Evolutionary conservation across 2,888 invertebrate species (phyloP), one percentile per base, ranked within the genome.

Genomic region (Polyommatus icarus): DNA sequence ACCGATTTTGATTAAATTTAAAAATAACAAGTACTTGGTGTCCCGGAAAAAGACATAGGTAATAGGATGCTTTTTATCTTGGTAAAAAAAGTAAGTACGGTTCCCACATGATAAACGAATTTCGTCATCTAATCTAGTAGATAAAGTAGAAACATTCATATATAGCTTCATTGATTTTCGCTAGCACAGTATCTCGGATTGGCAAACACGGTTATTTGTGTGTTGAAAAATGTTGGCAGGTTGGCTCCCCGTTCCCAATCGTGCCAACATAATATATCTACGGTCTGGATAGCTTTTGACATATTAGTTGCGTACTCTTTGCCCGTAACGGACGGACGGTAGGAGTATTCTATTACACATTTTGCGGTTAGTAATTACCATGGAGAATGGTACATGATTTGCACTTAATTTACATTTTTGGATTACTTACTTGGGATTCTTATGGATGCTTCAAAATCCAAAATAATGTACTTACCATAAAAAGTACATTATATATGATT

Each of bases 251-350:
- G 5, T 67, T 67, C 6, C 67, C 32, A 67, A 32, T 32, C 6
- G 67, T 32, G 67, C 67, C 67, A 67, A 67, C 67, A 67, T 29
- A 67, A 67, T 29, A 67, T 29, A 67, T 67, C 67, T 32, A 67
- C 67, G 29, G 61, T 15, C 29, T 29, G 67, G 67, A 67, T 67
- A 32, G 29, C 29, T 29, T 32, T 29, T 29, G 29, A 67, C 67
- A 32, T 32, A 29, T 67, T 67, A 29, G 32, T 67, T 67, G 18
- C 29, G 29, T 67, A 67, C 29, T 12, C 61, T 24, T 29, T 61
- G 61, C 24, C 61, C 29, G 67, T 29, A 67, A 67, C 67, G 29
- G 67, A 67, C 67, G 29, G 67, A 67, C 67, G 29, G 7, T 61
- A 24, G 24, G 20, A 24, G 61, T 29, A 32, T 67, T 32, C 29